Conservation (phyloP, 2,113 vertebrate genomes). For the Megaceryle maxima region DNA sequence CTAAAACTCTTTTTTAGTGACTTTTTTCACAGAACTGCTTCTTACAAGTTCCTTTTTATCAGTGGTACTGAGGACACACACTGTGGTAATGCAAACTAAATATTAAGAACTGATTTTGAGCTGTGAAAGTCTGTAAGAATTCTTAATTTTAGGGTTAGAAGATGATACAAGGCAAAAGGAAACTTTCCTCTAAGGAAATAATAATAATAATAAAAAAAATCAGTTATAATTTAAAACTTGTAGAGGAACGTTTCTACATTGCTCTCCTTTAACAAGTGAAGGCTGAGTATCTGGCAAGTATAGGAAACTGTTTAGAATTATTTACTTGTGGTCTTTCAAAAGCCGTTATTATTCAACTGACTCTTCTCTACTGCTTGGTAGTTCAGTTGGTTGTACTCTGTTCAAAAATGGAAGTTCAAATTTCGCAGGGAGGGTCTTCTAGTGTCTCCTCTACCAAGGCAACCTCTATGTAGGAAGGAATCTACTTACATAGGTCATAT, state of each 20-base stretch:
- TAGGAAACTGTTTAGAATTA: neutral
- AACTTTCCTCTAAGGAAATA: neutral
- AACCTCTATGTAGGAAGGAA: neutral
- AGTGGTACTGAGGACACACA: neutral
- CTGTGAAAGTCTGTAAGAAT: neutral
- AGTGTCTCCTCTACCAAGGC: neutral
- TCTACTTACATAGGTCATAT: neutral
- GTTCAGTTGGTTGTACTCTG: neutral
- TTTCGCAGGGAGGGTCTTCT: neutral
- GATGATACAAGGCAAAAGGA: neutral
- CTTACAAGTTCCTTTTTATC: neutral
- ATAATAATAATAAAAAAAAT: neutral
- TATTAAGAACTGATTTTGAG: neutral
- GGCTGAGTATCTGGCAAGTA: neutral
- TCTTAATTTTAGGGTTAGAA: constrained; percentile 5
- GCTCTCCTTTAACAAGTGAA: neutral
- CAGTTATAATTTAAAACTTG: neutral
- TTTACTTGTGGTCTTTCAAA: neutral
- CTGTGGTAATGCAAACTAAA: neutral
- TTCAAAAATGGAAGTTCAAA: neutral
- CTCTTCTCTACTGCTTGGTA: neutral
- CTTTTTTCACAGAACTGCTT: neutral
- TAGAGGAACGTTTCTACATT: neutral
- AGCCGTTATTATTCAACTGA: neutral
- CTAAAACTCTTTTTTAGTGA: neutral